Conservation (phyloP, 2,797 vertebrate genomes). For the Gephyroberyx darwinii region DNA sequence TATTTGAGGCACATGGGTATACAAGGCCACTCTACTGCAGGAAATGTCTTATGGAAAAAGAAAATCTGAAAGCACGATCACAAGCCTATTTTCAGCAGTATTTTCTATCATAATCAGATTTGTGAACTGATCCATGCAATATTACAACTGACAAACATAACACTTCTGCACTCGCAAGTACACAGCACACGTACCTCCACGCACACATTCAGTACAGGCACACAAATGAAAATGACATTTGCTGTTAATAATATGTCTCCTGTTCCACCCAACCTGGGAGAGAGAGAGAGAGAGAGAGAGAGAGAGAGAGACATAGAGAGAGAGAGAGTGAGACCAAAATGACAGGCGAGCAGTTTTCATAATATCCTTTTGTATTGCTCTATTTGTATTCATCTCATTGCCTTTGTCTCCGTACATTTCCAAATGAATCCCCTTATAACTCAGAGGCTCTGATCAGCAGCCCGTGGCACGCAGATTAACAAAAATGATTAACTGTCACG, state of each 20-base stretch:
- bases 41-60: constrained; percentile 59
- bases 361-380: constrained; percentile 67
- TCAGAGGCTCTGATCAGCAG: constrained; percentile 66
- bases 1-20: constrained; percentile 54
- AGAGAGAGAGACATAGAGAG: constrained; percentile 54
- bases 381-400: constrained; percentile 74
- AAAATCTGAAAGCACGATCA: constrained; percentile 53
- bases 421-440: constrained; percentile 70
- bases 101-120: constrained; percentile 72
- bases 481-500: constrained; percentile 78
- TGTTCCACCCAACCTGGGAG: constrained; percentile 84
- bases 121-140: constrained; percentile 77
- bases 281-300: constrained; percentile 51
- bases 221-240: constrained; percentile 57
- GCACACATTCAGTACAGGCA: constrained; percentile 23
- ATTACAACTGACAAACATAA: constrained; percentile 59
- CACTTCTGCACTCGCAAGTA: background rate
- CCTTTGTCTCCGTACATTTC: constrained; percentile 68
- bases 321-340: constrained; percentile 56
- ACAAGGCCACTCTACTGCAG: constrained; percentile 45
- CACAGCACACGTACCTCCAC: constrained; percentile 14
- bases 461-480: constrained; percentile 76
- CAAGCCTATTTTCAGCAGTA: constrained; percentile 69
- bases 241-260: constrained; percentile 85
- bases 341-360: constrained; percentile 64